A percentile compares a stretch with the other conserved stretches of the same genome.
phyloP scores from a whole-genome alignment of 2,888 invertebrate genomes.

The Agrotis exclamationis region DNA sequence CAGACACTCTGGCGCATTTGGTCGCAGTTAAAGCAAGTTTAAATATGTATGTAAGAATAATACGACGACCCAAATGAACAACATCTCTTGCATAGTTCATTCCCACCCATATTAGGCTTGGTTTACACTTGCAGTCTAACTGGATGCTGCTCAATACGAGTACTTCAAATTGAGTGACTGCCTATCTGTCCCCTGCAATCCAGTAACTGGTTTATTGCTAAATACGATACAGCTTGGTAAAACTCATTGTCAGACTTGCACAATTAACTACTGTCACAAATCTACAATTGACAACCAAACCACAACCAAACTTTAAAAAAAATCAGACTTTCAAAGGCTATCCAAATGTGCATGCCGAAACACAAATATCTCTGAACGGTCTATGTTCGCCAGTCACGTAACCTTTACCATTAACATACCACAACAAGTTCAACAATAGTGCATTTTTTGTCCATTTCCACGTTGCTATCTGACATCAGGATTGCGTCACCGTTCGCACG shows the following conservation, averaged over 20 bases:
- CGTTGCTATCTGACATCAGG: constrained; percentile 64
- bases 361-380: constrained; percentile 7
- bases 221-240: background rate
- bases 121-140: background rate
- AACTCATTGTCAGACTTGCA: background rate
- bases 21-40: constrained; percentile 6
- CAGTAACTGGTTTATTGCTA: background rate
- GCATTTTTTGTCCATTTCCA: constrained; percentile 63
- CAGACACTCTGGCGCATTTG: constrained; percentile 30
- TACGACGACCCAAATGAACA: background rate
- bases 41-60: background rate
- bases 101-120: background rate
- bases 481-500: constrained; percentile 65
- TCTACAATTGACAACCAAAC: too few species aligned
- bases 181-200: background rate
- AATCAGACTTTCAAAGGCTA: too few species aligned
- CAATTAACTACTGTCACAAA: background rate
- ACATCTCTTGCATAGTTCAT: background rate
- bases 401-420: constrained; percentile 50
- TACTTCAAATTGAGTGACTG: background rate
- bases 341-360: background rate
- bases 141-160: background rate
- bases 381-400: constrained; percentile 28
- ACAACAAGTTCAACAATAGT: constrained; percentile 61
- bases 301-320: too few species aligned